Base-by-base conservation (phyloP, 2,797 vertebrate species). In the Chiroxiphia lanceolata region DNA sequence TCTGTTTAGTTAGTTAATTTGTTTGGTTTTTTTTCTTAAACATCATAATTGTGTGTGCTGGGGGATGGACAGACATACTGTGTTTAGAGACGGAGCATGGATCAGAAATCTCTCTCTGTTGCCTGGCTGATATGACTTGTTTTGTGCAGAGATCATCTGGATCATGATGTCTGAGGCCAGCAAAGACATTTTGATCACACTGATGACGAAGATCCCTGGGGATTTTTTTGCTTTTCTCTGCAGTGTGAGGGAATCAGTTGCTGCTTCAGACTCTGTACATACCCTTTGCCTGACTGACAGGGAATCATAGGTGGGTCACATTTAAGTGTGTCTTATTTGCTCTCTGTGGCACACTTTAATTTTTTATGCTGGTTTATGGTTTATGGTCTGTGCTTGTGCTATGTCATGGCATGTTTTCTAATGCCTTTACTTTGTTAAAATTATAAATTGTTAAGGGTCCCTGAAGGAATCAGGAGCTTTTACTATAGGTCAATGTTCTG, bases 1-100 rank as follows among this genome's bases (percentile, higher is more conserved):
- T 94, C 76, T 94, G 83, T 96, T 90, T 71, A 74, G 61, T 68
- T 80, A 42, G 34, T 84, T 79, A 36, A 51, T 72, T 93, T 91
- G 80, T 87, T 36, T 92, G 1, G 0, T 50, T 29, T 67, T 90
- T 90, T 56, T 86, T 38, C 50, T 90, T 86, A 27, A 79, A 50
- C n/a, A 47, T 80, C 13, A 40, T 36, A 77, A 56, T 34, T 1
- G 6, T 79, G 26, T 36, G 21, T 76, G n/a, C 38, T 48, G 44
- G 33, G 44, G 51, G 15, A 19, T 21, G 59, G 69, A 75, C 0
- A 0, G 63, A 48, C 36, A 63, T 76, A 59, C 71, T 64, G 57
- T 75, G 11, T 21, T 57, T 23, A 44, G 72, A 69, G 76, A 33
- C 4, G 4, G 44, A 85, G 34, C 64, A 67, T 26, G 23, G 44